phyloP scores from a whole-genome alignment of 2,797 vertebrate species.

The Pyrocephalus nanus region DNA sequence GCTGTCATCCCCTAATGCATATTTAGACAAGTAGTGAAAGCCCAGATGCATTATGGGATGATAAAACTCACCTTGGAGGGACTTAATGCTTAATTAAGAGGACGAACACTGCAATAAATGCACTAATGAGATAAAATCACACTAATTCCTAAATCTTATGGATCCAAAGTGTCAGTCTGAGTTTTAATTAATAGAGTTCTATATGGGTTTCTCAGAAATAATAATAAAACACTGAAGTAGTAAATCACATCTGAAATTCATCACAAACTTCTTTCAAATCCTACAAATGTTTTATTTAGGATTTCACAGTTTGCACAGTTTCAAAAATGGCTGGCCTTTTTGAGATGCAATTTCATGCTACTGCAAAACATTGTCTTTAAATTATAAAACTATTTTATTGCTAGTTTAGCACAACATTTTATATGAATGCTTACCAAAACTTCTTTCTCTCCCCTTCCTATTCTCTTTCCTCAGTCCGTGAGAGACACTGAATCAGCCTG shows the following conservation, averaged over 20 bases:
- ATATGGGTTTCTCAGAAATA: slow-evolving; percentile 71
- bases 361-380: not conserved
- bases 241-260: slow-evolving; percentile 44
- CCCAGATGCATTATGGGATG: slow-evolving; percentile 53
- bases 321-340: not conserved
- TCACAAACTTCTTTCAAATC: not conserved
- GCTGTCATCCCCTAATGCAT: slow-evolving; percentile 14
- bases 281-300: not conserved
- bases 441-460: not conserved
- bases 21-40: slow-evolving; percentile 41
- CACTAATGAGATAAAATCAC: slow-evolving; percentile 62
- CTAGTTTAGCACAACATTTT: not conserved
- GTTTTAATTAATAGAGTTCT: slow-evolving; percentile 76
- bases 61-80: slow-evolving; percentile 65
- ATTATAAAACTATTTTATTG: not conserved
- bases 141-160: slow-evolving; percentile 66
- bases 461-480: not conserved
- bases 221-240: slow-evolving; percentile 61
- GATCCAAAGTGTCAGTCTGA: slow-evolving; percentile 36
- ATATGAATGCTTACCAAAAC: not conserved
- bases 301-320: not conserved
- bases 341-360: not conserved
- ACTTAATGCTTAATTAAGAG: slow-evolving; percentile 61
- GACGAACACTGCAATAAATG: slow-evolving; percentile 55
- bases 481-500: not conserved